A percentile compares a stretch with the other conserved stretches of the same genome.
Evolutionary conservation across 1,140 invertebrate species (phyloP).

Genomic region (Lasaia peninsularis): DNA sequence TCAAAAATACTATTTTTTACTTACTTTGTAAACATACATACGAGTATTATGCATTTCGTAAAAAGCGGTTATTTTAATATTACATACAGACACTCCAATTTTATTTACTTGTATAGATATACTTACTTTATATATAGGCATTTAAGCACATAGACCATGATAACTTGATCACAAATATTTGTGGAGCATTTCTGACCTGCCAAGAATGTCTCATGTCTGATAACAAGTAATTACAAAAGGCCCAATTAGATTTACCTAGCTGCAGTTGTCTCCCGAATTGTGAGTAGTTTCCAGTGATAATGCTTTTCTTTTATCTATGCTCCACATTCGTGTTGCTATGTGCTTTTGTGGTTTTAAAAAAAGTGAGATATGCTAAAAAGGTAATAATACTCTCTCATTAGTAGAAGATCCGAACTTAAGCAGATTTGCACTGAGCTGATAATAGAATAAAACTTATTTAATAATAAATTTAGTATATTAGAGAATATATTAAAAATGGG

Average conservation of each 20-base stretch:
- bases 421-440: no score
- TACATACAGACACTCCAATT: no score
- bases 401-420: no score
- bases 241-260: background rate
- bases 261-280: conserved; percentile 15
- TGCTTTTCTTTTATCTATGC: conserved; percentile 47
- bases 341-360: conserved; percentile 42
- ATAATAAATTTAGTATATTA: no score
- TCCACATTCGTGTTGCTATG: conserved; percentile 42
- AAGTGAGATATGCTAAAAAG: conserved; percentile 32
- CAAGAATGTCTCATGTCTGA: conserved; percentile 9
- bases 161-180: background rate
- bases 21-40: no score
- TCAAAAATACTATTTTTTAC: no score
- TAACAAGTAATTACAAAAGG: conserved; percentile 24
- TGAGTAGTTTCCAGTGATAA: conserved; percentile 9
- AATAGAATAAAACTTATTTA: no score
- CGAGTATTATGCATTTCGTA: no score
- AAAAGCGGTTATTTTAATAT: no score
- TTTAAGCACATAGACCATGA: background rate
- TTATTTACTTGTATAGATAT: no score
- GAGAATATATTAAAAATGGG: no score
- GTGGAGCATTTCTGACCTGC: background rate
- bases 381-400: conserved; percentile 19
- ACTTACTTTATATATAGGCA: no score